Percentiles rank a stretch among this genome's conserved stretches.
phyloP scores from a whole-genome alignment of 2,888 invertebrate genomes.

The Pachliopta kotzebuea region DNA sequence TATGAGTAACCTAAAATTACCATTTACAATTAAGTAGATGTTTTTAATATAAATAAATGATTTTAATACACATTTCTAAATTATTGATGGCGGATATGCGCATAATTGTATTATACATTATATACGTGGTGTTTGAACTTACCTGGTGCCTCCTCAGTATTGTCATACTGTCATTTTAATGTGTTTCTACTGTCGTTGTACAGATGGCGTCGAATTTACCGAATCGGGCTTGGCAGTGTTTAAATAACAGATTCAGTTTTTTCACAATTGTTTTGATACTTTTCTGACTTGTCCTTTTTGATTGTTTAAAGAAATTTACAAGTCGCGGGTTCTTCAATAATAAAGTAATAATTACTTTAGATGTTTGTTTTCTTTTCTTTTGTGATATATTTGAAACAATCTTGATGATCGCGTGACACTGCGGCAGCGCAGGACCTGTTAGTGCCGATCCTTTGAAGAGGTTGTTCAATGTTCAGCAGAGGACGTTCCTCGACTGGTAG shows the following conservation, averaged over 20 bases:
- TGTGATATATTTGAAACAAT: not conserved
- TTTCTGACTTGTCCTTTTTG: constrained; percentile 55
- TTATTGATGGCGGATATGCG: not conserved
- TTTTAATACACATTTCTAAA: not conserved
- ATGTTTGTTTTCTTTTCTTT: constrained; percentile 14
- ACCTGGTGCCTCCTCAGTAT: constrained; percentile 21
- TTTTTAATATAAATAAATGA: not conserved
- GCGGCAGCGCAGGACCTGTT: no score
- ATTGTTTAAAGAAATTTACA: constrained; percentile 54
- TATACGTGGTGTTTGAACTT: constrained; percentile 16
- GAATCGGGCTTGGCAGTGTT: constrained; percentile 45
- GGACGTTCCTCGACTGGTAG: no score
- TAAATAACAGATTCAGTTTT: constrained; percentile 30
- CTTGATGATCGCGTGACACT: not conserved
- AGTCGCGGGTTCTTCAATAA: constrained; percentile 49
- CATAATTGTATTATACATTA: constrained; percentile 15
- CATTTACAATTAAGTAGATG: not conserved
- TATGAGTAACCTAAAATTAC: not conserved
- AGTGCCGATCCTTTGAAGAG: no score
- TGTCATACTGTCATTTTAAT: constrained; percentile 18
- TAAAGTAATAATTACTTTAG: constrained; percentile 49
- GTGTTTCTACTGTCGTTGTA: constrained; percentile 11
- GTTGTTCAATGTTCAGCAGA: no score
- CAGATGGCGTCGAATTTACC: constrained; percentile 26
- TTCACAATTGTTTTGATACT: constrained; percentile 34